Evolutionary conservation across 1,140 invertebrate species (phyloP).

Genomic region (Drosophila pachea): DNA sequence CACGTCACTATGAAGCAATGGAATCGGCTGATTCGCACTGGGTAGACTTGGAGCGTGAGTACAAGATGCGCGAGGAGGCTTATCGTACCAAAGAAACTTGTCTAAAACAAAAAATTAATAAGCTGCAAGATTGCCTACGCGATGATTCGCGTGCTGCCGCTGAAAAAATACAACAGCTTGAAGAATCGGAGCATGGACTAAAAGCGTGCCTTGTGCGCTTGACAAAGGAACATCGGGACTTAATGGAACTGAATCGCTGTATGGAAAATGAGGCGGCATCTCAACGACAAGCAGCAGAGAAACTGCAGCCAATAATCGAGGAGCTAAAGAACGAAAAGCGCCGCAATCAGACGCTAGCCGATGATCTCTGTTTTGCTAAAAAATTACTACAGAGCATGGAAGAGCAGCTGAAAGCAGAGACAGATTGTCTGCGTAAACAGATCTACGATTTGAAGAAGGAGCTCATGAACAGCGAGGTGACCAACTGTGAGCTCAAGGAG

Average conservation of each 20-base stretch:
- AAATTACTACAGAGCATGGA: constrained; percentile 80
- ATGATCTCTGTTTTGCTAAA: constrained; percentile 64
- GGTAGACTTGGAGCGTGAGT: constrained; percentile 84
- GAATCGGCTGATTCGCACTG: constrained; percentile 87
- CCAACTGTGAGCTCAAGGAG: constrained; percentile 82
- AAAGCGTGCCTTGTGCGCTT: constrained; percentile 80
- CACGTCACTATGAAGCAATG: constrained; percentile 86
- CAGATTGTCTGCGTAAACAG: constrained; percentile 80
- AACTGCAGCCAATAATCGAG: constrained; percentile 53
- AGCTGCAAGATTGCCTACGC: constrained; percentile 70
- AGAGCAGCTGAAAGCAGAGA: constrained; percentile 78
- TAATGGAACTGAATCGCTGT: constrained; percentile 78
- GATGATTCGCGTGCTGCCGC: constrained; percentile 71
- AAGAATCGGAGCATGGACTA: constrained; percentile 80
- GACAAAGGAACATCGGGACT: constrained; percentile 79
- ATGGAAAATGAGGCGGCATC: constrained; percentile 78
- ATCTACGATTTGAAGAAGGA: constrained; percentile 80
- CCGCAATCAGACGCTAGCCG: constrained; percentile 55
- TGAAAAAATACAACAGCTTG: constrained; percentile 79
- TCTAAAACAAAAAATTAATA: constrained; percentile 71
- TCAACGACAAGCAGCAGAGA: constrained; percentile 40
- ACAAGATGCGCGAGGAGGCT: constrained; percentile 82
- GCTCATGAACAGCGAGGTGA: constrained; percentile 81
- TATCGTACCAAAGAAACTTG: constrained; percentile 73
- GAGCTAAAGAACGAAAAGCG: constrained; percentile 68